Percentiles rank a stretch among this genome's conserved stretches.
These are phyloP conservation scores for Pristionchus fissidentatus DNA, from an alignment of 2,888 invertebrate species.

Conservation along the genomic window DNA sequence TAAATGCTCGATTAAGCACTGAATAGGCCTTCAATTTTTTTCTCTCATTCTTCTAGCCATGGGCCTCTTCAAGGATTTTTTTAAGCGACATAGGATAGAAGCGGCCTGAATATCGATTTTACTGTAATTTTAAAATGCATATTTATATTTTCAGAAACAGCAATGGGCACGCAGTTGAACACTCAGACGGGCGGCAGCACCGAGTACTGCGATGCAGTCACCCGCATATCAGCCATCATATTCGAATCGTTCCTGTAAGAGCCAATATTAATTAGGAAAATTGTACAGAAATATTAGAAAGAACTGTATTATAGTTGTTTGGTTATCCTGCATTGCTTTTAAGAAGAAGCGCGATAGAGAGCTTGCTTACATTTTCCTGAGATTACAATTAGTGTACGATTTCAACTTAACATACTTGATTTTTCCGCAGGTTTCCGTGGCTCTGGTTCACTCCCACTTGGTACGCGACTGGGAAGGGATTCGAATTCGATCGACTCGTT, in stretches of 20 bases:
- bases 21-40: too few relatives aligned
- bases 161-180: constrained; percentile 68
- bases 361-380: too few relatives aligned
- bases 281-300: too few relatives aligned
- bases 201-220: constrained; percentile 65
- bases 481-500: constrained; percentile 55
- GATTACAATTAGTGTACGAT: too few relatives aligned
- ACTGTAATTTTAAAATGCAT: constrained; percentile 78
- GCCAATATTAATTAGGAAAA: not conserved
- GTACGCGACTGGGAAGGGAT: constrained; percentile 79
- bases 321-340: too few relatives aligned
- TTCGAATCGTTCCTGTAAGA: constrained; percentile 6
- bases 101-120: not conserved
- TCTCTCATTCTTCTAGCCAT: too few relatives aligned
- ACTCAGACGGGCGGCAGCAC: constrained; percentile 63
- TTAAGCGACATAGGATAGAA: too few relatives aligned
- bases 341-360: too few relatives aligned
- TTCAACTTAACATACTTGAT: too few relatives aligned
- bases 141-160: constrained; percentile 62
- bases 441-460: constrained; percentile 80
- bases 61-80: too few relatives aligned
- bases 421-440: constrained; percentile 78
- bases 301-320: too few relatives aligned
- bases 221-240: constrained; percentile 62
- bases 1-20: not conserved